Conservation (phyloP, 2,113 vertebrate genomes). For the Apeltes quadracus region DNA sequence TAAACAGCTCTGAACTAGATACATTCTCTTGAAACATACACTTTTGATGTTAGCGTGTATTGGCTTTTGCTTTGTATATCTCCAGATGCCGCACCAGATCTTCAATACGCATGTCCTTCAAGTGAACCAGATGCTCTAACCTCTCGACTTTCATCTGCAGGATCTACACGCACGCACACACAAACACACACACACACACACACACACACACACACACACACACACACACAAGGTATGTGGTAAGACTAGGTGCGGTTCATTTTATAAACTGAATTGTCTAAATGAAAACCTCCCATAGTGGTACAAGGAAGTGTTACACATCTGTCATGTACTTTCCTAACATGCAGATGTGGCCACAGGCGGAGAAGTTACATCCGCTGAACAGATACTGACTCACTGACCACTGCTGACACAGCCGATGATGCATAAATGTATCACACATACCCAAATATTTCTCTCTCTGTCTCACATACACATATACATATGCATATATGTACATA, state of each 20-base stretch:
- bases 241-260: neutral
- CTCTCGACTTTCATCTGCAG: slow-evolving; percentile 82
- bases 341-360: slow-evolving; percentile 51
- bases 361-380: slow-evolving; percentile 51
- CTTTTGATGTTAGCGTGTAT: slow-evolving; percentile 6
- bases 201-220: slow-evolving; percentile 16
- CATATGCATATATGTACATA: slow-evolving; percentile 4
- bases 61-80: slow-evolving; percentile 59
- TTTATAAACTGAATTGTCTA: slow-evolving; percentile 1
- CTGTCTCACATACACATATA: no score
- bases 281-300: neutral
- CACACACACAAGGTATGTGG: slow-evolving; percentile 18
- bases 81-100: slow-evolving; percentile 73
- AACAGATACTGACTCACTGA: slow-evolving; percentile 62
- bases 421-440: slow-evolving; percentile 32
- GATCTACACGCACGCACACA: slow-evolving; percentile 67
- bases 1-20: neutral
- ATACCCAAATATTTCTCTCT: neutral
- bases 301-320: slow-evolving; percentile 22
- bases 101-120: slow-evolving; percentile 80
- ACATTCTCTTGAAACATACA: neutral
- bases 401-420: slow-evolving; percentile 63
- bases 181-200: slow-evolving; percentile 13
- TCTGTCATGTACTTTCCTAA: slow-evolving; percentile 19
- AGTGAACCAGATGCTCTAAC: slow-evolving; percentile 79